phyloP scores from a whole-genome alignment of 2,113 vertebrate genomes.

The Alligator sinensis region DNA sequence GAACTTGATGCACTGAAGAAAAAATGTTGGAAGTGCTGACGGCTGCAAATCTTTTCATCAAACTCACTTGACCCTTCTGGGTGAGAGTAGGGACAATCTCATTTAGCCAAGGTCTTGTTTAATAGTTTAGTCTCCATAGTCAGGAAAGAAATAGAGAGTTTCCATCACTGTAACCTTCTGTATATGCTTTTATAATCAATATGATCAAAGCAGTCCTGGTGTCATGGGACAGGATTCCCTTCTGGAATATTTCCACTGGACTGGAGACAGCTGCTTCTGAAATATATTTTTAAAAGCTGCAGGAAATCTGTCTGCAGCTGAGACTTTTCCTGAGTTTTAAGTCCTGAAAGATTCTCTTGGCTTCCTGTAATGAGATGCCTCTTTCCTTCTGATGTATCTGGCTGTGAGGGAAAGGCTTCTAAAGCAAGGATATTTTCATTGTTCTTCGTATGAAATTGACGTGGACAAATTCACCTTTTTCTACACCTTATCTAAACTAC shows the following conservation, averaged over 20 bases:
- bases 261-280: conserved; percentile 65
- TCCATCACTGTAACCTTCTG: conserved; percentile 39
- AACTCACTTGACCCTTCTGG: not conserved
- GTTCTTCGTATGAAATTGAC: not conserved
- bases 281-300: conserved; percentile 49
- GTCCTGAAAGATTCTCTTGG: conserved; percentile 44
- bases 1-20: not conserved
- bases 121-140: conserved; percentile 1
- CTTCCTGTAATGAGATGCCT: conserved; percentile 18
- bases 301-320: conserved; percentile 45
- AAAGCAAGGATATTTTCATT: not conserved
- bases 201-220: conserved; percentile 59
- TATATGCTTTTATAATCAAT: conserved; percentile 67
- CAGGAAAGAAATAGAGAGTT: conserved; percentile 44
- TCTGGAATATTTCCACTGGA: conserved; percentile 64
- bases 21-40: not conserved
- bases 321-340: conserved; percentile 53
- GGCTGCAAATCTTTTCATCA: conserved; percentile 23
- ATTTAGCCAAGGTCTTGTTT: not conserved
- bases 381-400: conserved; percentile 4
- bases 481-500: not conserved
- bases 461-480: conserved; percentile 11
- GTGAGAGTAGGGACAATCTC: not conserved
- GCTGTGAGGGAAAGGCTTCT: conserved; percentile 4
- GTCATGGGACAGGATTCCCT: conserved; percentile 56